Evolutionary conservation across 2,113 vertebrate genomes (phyloP).

Genomic region (Willisornis vidua): DNA sequence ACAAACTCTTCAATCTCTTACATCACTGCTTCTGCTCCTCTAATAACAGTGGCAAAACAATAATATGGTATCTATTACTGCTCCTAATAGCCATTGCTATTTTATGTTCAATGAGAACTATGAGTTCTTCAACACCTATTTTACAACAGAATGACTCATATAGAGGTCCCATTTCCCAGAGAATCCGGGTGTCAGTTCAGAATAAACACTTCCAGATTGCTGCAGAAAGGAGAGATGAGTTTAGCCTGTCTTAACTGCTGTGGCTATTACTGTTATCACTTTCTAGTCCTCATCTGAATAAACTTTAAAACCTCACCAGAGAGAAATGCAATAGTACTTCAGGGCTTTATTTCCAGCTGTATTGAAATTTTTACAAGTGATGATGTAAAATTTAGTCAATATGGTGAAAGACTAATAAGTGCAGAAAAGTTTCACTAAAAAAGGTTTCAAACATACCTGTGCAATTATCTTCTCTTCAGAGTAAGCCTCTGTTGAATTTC

Average conservation of each 20-base stretch:
- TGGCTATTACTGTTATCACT: not conserved
- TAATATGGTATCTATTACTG: not conserved
- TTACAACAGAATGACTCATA: not conserved
- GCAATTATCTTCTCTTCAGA: not conserved
- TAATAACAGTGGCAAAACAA: not conserved
- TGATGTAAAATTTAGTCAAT: not conserved
- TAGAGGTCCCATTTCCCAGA: constrained; percentile 4
- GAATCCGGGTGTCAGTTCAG: not conserved
- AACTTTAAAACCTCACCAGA: not conserved
- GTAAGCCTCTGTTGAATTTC: not conserved
- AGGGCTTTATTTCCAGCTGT: not conserved
- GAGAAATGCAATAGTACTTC: not conserved
- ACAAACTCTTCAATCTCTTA: not conserved
- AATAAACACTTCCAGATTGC: not conserved
- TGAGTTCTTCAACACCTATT: not conserved
- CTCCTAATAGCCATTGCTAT: not conserved
- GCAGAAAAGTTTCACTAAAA: not conserved
- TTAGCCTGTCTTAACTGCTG: not conserved
- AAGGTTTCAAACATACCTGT: not conserved
- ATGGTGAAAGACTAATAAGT: not conserved
- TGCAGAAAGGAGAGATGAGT: not conserved
- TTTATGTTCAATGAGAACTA: not conserved
- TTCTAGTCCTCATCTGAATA: not conserved
- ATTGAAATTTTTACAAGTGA: not conserved
- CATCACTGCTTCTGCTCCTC: not conserved